Base-by-base conservation (phyloP, 2,888 invertebrate genomes). In the Apantesis nais region DNA sequence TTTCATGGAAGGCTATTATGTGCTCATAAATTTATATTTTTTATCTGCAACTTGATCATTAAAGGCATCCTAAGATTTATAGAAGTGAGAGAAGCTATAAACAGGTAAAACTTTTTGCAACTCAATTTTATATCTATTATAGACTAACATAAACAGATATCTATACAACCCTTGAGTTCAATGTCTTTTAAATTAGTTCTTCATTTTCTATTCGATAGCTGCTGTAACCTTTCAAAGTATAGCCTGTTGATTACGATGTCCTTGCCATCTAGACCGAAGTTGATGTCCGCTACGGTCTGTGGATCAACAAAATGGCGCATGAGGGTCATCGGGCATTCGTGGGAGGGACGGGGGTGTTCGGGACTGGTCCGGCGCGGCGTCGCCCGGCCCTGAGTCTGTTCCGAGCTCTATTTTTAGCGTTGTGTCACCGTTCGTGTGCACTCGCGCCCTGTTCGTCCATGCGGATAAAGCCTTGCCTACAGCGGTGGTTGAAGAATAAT, bases 351-450 rank as follows among this genome's bases (percentile, higher is more conserved):
- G 89, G 88, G 91, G 88, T 87, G 83, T 83, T 78, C 86, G 80
- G 85, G 89, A 85, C 87, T 84, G 88, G 87, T 86, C 86, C 79
- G 83, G 83, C 78, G 79, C 83, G 79, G 84, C 79, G 78, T 82
- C 86, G 84, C 85, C 85, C 87, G 84, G 86, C 87, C 87, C 87
- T 88, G 88, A 81, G 73, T 83, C 85, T 86, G 85, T 85, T 81
- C 79, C 83, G 80, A 87, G 85, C 90, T 92, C 93, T 94, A 94
- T 95, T 94, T 95, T 91, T 94, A 94, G 94, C 92, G 91, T 89
- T 93, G 93, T 93, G 94, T 93, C 94, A 94, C 92, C 90, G 89
- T 86, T 88, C 89, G 89, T 90, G 86, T 84, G 86, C 86, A 85
- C 84, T 83, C 78, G 84, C 87, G 85, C 86, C 82, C 83, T 78